A percentile compares a stretch with the other conserved stretches of the same genome.
These are phyloP conservation scores for Antennarius maculatus DNA, from an alignment of 2,797 vertebrate genomes.

Conservation along the genomic window DNA sequence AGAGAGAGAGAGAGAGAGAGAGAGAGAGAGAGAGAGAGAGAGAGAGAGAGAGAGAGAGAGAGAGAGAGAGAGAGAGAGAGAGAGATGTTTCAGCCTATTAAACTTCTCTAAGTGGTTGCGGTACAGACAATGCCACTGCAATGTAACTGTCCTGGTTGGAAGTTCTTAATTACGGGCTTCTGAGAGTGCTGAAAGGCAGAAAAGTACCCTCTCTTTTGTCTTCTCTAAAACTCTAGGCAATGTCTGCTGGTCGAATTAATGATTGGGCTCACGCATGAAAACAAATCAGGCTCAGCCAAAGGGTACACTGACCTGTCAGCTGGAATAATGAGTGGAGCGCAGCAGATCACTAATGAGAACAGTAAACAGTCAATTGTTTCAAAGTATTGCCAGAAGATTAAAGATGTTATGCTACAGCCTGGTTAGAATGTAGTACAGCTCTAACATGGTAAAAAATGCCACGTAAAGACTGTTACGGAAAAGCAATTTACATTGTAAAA, in stretches of 20 bases:
- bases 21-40: neutral
- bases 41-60: neutral
- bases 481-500: constrained; percentile 7
- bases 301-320: constrained; percentile 72
- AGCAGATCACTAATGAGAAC: constrained; percentile 72
- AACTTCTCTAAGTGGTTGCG: constrained; percentile 17
- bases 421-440: constrained; percentile 26
- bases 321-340: constrained; percentile 74
- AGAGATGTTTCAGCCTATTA: constrained; percentile 15
- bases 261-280: constrained; percentile 66
- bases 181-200: constrained; percentile 54
- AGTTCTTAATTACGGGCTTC: constrained; percentile 60
- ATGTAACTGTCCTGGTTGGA: constrained; percentile 41
- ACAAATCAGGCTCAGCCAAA: constrained; percentile 66
- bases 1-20: too few species aligned
- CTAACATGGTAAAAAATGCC: constrained; percentile 5
- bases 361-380: constrained; percentile 69
- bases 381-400: constrained; percentile 47
- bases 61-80: neutral
- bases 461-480: constrained; percentile 18
- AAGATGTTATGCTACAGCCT: constrained; percentile 28
- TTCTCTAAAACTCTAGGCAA: constrained; percentile 61
- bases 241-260: constrained; percentile 70
- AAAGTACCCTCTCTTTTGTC: constrained; percentile 53
- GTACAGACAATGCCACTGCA: constrained; percentile 29